Evolutionary conservation across 2,888 invertebrate genomes (phyloP), one percentile per base, ranked within the genome.

Genomic region (Patella ulyssiponensis): DNA sequence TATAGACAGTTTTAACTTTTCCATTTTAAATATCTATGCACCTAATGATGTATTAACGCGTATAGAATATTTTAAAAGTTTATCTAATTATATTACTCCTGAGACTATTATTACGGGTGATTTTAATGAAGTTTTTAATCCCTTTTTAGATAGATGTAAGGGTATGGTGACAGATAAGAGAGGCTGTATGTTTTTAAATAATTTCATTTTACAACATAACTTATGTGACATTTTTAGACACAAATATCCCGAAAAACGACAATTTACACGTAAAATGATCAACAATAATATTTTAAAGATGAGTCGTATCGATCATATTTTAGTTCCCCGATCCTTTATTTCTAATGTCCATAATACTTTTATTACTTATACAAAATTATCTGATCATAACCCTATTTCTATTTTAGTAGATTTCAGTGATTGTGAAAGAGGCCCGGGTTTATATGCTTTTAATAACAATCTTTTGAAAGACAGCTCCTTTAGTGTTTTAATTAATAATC

Each of bases 351-450:
- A 11, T 64, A 64, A 11, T 20, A 11, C 1, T 20, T 64, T 64
- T 64, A 64, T 64, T 20, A 20, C n/a, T 2, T 20, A 64, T 3
- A 20, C 20, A 1, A 20, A 1, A 20, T 14, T 64, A 11, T 64
- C 58, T 1, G 58, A 64, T 20, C 58, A 64, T 20, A 64, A 20
- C 11, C 58, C 58, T 1, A 20, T 64, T 20, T 64, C 58, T 0
- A 3, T 64, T 20, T 9, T 64, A 7, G 69, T 75, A 44, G 51
- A 75, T 33, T 75, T 75, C 52, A 56, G 12, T n/a, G 52, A 44
- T 20, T 71, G 71, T 9, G 78, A 78, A 78, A 17, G 76, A 56
- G 75, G 78, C 20, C 78, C 75, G 14, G 78, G 78, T 20, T 20
- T 77, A 14, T 77, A 73, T 54, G 23, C 69, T 23, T 58, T 75